Evolutionary conservation across 1,140 invertebrate species (phyloP), one percentile per base, ranked within the genome.

Genomic region (Rhyacophila brunnea): DNA sequence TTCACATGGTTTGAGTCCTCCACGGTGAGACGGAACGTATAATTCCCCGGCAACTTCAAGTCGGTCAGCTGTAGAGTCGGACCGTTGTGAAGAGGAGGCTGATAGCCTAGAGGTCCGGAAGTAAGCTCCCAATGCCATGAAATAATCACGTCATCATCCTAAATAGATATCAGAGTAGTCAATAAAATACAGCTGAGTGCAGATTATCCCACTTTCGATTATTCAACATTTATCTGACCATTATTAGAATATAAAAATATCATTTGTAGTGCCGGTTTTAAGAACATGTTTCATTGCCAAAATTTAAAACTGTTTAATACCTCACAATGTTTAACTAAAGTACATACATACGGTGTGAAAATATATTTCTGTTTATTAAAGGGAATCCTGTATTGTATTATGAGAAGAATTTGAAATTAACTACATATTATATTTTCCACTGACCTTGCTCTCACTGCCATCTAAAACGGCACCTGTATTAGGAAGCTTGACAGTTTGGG

Each of bases 111-210:
- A 0, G 92, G 82, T 1, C 91, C 93, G 58, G 88, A 87, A 15
- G 93, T 87, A 11, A 95, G 78, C 73, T 97, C 93, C 95, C 95
- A 98, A 67, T 92, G 88, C 83, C 92, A 96, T 6, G 83, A 86
- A 64, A 87, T 85, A 62, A 95, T 93, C 57, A 85, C 85, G 67
- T 91, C 89, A 68, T 94, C 92, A 70, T 93, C 92, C 72, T 81
- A 17, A 36, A 64, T 62, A 14, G 17, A 34, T 7, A 6, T 17
- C 23, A 28, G 4, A 28, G 23, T 28, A 28, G 23, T 5, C 23
- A 28, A 28, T 28, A 36, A 36, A 36, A 9, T 36, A 36, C n/a
- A 36, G 7, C 7, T 36, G 34, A 36, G n/a, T 36, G 34, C n/a
- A n/a, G n/a, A n/a, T n/a, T n/a, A n/a, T n/a, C n/a, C n/a, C n/a